Conservation (phyloP, 2,797 vertebrate species). For the Tenualosa ilisha region DNA sequence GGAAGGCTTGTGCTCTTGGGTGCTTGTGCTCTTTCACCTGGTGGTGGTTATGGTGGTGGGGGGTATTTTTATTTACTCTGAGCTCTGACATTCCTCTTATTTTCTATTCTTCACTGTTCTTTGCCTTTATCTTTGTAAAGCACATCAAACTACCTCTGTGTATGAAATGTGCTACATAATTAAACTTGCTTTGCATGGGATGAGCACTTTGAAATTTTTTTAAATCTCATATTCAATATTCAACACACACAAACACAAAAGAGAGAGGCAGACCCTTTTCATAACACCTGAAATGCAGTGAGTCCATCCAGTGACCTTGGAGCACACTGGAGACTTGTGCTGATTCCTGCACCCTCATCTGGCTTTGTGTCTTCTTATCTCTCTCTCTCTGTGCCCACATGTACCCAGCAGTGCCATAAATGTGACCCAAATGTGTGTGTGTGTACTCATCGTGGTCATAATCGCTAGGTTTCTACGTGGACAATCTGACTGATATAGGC, state of each 20-base stretch:
- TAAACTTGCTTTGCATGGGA: too few species aligned
- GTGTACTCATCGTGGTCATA: constrained; percentile 36
- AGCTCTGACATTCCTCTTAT: too few species aligned
- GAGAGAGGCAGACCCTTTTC: not conserved
- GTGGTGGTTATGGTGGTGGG: too few species aligned
- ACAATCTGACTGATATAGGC: constrained; percentile 41
- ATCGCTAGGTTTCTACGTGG: constrained; percentile 34
- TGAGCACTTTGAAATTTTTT: too few species aligned
- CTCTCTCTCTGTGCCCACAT: not conserved
- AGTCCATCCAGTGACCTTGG: not conserved
- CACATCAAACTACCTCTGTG: too few species aligned
- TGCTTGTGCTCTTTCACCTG: too few species aligned
- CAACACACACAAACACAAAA: too few species aligned
- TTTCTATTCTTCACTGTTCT: too few species aligned
- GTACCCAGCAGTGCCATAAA: not conserved
- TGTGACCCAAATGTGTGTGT: not conserved
- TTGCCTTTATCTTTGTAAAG: too few species aligned
- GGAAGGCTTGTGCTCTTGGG: not conserved
- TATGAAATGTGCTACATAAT: too few species aligned
- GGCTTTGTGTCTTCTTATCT: not conserved
- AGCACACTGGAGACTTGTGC: not conserved
- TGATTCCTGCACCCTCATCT: not conserved
- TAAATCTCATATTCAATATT: too few species aligned
- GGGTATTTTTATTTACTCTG: too few species aligned
- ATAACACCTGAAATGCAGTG: not conserved